A percentile compares a stretch with the other conserved stretches of the same genome.
Evolutionary conservation across 64 coral and sea anemone species (phyloP).

Genomic region (Astreopora myriophthalma): DNA sequence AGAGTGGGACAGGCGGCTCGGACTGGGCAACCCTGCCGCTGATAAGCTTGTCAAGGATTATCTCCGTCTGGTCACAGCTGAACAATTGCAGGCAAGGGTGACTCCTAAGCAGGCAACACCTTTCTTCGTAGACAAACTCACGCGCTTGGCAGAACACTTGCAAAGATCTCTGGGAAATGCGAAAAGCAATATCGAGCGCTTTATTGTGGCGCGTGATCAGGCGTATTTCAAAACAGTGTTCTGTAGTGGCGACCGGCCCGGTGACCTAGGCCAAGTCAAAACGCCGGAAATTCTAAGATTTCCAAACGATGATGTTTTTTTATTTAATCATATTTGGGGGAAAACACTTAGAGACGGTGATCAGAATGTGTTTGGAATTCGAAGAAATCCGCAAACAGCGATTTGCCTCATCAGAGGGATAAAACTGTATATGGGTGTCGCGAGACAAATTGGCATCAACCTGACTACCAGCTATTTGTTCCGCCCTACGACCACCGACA

Average conservation of each 20-base stretch:
- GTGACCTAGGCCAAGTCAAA: not conserved
- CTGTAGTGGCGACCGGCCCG: not conserved
- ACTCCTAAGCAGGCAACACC: conserved; percentile 4
- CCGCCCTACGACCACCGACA: too few species aligned
- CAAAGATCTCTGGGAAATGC: not conserved
- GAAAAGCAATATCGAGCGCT: not conserved
- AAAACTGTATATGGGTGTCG: too few species aligned
- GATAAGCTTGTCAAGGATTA: conserved; percentile 51
- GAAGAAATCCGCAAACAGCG: too few species aligned
- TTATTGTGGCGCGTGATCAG: not conserved
- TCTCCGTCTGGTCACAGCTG: conserved; percentile 7
- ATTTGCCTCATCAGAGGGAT: too few species aligned
- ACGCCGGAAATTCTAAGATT: not conserved
- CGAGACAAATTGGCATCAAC: too few species aligned
- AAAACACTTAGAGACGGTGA: too few species aligned
- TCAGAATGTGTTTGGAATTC: conserved; percentile 15
- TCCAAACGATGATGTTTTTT: not conserved
- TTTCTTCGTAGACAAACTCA: conserved; percentile 1
- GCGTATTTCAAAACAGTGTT: not conserved
- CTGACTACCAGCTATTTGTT: too few species aligned
- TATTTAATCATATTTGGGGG: conserved; percentile 8
- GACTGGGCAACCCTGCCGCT: conserved; percentile 16
- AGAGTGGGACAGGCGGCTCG: not conserved
- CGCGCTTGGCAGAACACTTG: not conserved
- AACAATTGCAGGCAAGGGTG: not conserved